Base-by-base conservation (phyloP, 2,113 vertebrate genomes). In the Indicator indicator region DNA sequence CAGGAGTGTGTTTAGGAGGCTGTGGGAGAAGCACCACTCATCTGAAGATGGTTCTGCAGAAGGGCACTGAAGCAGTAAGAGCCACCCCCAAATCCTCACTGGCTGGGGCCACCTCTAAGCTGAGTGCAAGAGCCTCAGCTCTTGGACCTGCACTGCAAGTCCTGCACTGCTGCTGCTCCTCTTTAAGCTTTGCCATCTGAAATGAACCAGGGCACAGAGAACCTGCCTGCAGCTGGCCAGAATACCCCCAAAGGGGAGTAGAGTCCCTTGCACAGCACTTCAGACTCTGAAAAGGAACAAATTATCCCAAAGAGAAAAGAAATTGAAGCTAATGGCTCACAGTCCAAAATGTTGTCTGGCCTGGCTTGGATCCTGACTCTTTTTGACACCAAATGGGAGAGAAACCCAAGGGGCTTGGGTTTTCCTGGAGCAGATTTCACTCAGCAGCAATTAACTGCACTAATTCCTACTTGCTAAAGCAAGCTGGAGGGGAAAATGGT, bases 51-150 rank as follows among this genome's bases (percentile, higher is more conserved):
- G 12, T 9, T 40, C 18, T 0, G 30, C n/a, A 40, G 58, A n/a
- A 46, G 17, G 73, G 40, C 40, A 23, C 7, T 0, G 30, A 56
- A 52, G 69, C 33, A 16, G 16, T 7, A 15, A 62, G 55, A 56
- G 52, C 54, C 52, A 36, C 3, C 33, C 33, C 64, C 3, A 68
- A n/a, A 50, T 12, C 32, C 27, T 54, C 40, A 10, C 3, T 38
- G 0, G 0, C 23, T 6, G 38, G 46, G 33, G 15, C 40, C 18
- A 2, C 2, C 10, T 16, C 58, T 15, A 17, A 71, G 56, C 16
- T 32, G 24, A 64, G 50, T 38, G 0, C 3, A 44, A 30, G 52
- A 70, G 44, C 32, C n/a, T 28, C 54, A 55, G 26, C 54, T 55
- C 26, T 28, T 9, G 8, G 26, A 20, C 9, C 48, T 5, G 32